phyloP scores from a whole-genome alignment of 2,113 vertebrate genomes.

The Paramormyrops kingsleyae region DNA sequence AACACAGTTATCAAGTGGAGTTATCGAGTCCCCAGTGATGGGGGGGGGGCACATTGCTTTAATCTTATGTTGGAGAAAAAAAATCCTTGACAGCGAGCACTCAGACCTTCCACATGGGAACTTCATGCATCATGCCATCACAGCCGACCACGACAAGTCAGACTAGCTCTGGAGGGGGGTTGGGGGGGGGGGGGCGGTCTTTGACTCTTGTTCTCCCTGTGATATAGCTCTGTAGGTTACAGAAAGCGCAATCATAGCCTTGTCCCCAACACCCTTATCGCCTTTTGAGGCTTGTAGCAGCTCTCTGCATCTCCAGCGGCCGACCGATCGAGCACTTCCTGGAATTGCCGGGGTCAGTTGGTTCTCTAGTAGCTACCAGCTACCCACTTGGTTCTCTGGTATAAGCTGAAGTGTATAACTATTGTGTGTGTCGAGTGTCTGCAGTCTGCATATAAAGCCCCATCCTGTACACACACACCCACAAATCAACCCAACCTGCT shows the following conservation, averaged over 20 bases:
- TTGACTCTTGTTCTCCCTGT: background rate
- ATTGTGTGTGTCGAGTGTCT: background rate
- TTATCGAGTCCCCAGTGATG: background rate
- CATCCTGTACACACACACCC: background rate
- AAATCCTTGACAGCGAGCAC: background rate
- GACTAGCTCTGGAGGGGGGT: background rate
- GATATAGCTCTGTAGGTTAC: background rate
- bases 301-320: background rate
- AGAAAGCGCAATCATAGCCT: background rate
- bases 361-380: background rate
- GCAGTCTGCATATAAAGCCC: background rate
- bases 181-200: background rate
- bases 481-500: background rate
- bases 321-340: background rate
- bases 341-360: background rate
- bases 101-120: background rate
- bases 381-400: background rate
- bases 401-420: background rate
- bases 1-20: background rate
- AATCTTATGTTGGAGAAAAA: background rate
- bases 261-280: background rate
- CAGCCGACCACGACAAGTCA: background rate
- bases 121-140: background rate
- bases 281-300: background rate
- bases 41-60: background rate